Evolutionary conservation across 2,888 invertebrate genomes (phyloP), one percentile per base, ranked within the genome.

Genomic region (Alloscopus bannaensis): DNA sequence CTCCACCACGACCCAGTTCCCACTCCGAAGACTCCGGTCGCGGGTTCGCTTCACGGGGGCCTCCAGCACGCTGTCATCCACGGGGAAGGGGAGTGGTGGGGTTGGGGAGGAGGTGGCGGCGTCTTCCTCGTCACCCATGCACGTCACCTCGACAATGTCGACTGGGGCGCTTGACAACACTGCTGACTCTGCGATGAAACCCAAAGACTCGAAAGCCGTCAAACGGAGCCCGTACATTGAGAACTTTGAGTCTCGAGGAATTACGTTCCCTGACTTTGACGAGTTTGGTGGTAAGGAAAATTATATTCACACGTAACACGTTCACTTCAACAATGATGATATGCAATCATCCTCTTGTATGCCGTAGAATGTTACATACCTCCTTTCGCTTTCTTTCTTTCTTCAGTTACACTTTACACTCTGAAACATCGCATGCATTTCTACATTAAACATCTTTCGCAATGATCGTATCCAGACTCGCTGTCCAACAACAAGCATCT

Each of bases 241-340:
- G 40, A 84, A 84, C 60, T 86, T 84, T 81, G 82, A 80, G 18
- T 62, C 80, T 50, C 80, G 84, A 73, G 82, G 81, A 24, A 84
- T 86, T 78, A 81, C 76, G 45, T 86, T 86, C 60, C 86, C 86
- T 71, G 86, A 86, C 83, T 86, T 86, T 85, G 86, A 86, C 81
- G 84, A 85, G 40, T 86, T 86, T 76, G 86, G 86, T 79, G 86
- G 86, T 86, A 86, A 86, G 84, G 36, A 80, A 52, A 45, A 11
- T 36, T n/a, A n/a, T n/a, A n/a, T n/a, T n/a, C n/a, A n/a, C n/a
- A n/a, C n/a, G n/a, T n/a, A n/a, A n/a, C n/a, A n/a, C n/a, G n/a
- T n/a, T n/a, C n/a, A n/a, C n/a, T n/a, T n/a, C n/a, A n/a, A n/a
- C n/a, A n/a, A n/a, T n/a, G n/a, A n/a, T n/a, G n/a, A n/a, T n/a